Percentiles rank a stretch among this genome's conserved stretches.
Conservation (phyloP, 1,140 invertebrate species). For the Orchestia grillus region DNA sequence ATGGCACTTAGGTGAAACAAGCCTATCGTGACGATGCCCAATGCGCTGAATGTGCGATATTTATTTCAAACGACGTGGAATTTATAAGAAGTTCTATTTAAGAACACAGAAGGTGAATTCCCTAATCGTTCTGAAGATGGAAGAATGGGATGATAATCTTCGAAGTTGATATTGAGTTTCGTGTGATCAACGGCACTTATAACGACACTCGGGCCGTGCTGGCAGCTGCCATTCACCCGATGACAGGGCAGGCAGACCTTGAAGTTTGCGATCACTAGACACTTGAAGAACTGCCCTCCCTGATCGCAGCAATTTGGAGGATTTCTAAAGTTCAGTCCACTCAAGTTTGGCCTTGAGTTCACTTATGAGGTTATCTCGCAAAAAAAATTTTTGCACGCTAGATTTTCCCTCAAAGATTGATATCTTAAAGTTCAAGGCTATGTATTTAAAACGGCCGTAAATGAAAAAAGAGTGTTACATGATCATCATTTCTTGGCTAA, state of each 20-base stretch:
- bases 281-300: background rate
- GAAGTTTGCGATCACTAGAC: no score
- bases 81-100: background rate
- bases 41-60: background rate
- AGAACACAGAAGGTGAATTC: background rate
- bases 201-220: background rate
- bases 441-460: background rate
- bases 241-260: background rate
- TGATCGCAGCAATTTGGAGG: background rate
- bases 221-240: background rate
- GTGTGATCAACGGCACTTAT: background rate
- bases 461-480: background rate
- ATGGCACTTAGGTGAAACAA: background rate
- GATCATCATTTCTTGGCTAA: background rate
- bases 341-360: background rate
- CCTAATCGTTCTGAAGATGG: background rate
- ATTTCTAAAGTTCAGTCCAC: background rate
- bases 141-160: background rate
- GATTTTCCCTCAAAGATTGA: background rate
- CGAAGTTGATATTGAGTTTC: background rate
- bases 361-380: background rate
- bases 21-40: background rate
- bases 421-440: background rate
- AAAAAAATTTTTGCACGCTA: background rate
- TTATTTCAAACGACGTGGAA: background rate